Percentiles rank a stretch among this genome's conserved stretches.
Evolutionary conservation across 2,797 vertebrate genomes (phyloP).

Genomic region (Hoplostethus atlanticus): DNA sequence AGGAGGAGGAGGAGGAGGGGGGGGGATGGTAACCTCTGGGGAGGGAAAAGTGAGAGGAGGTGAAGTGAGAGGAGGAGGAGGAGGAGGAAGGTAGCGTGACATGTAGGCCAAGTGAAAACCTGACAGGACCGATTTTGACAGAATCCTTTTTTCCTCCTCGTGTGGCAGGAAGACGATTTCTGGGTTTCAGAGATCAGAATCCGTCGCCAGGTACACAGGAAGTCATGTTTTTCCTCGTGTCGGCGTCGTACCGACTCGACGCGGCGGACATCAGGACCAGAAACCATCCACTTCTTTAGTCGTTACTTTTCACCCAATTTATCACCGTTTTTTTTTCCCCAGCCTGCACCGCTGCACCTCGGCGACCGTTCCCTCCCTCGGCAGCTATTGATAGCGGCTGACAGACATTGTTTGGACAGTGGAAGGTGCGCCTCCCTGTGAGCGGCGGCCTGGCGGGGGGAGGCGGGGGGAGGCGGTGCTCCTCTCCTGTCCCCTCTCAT

Average conservation of each 20-base stretch:
- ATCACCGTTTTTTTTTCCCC: slow-evolving; percentile 48
- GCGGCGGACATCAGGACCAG: too few relatives aligned
- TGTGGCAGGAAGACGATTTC: slow-evolving; percentile 30
- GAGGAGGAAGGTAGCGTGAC: slow-evolving; percentile 63
- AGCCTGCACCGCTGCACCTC: slow-evolving; percentile 51
- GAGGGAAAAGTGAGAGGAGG: slow-evolving; percentile 58
- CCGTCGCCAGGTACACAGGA: slow-evolving; percentile 50
- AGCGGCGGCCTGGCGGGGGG: slow-evolving; percentile 69
- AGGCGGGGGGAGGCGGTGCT: slow-evolving; percentile 74
- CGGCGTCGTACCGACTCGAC: too few relatives aligned
- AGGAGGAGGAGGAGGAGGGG: slow-evolving; percentile 10
- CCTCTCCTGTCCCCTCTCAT: slow-evolving; percentile 91
- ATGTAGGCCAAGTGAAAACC: slow-evolving; percentile 60
- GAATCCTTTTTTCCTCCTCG: slow-evolving; percentile 42
- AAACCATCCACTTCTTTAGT: too few relatives aligned
- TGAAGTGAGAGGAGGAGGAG: slow-evolving; percentile 57
- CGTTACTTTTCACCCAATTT: slow-evolving; percentile 59
- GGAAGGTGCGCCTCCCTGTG: slow-evolving; percentile 88
- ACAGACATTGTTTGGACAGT: slow-evolving; percentile 72
- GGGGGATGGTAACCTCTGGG: slow-evolving; percentile 68
- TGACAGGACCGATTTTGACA: slow-evolving; percentile 57
- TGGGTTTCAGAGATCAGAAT: slow-evolving; percentile 27
- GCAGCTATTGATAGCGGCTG: slow-evolving; percentile 70
- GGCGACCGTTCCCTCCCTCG: slow-evolving; percentile 64
- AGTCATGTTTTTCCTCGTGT: too few relatives aligned